Conservation (phyloP, 2,888 invertebrate genomes). For the Meteorus cinctellus region DNA sequence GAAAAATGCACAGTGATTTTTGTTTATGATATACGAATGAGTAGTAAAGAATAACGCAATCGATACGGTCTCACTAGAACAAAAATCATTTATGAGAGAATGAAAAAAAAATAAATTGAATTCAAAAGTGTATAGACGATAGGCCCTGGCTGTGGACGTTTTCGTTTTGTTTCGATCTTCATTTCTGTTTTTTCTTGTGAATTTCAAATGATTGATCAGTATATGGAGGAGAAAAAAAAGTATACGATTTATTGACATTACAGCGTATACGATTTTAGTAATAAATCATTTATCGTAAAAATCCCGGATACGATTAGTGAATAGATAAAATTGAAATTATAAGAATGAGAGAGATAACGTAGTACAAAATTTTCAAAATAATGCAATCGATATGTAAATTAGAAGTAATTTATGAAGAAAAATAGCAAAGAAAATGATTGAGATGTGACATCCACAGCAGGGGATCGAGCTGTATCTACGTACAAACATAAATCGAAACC, state of each 20-base stretch:
- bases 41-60: slow-evolving; percentile 9
- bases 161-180: slow-evolving; percentile 16
- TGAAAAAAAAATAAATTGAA: slow-evolving; percentile 11
- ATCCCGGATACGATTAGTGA: slow-evolving; percentile 14
- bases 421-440: slow-evolving; percentile 30
- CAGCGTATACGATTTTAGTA: slow-evolving; percentile 41
- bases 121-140: background rate
- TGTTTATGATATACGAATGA: slow-evolving; percentile 32
- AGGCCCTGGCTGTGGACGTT: slow-evolving; percentile 51
- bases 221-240: slow-evolving; percentile 20
- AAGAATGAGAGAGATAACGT: slow-evolving; percentile 18
- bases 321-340: slow-evolving; percentile 22
- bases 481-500: slow-evolving; percentile 13
- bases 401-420: slow-evolving; percentile 34
- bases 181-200: slow-evolving; percentile 9
- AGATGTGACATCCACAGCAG: slow-evolving; percentile 37
- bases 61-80: slow-evolving; percentile 23
- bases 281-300: slow-evolving; percentile 19
- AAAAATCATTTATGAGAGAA: slow-evolving; percentile 27
- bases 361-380: slow-evolving; percentile 20
- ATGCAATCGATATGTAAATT: slow-evolving; percentile 34
- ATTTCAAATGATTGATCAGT: slow-evolving; percentile 22
- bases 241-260: slow-evolving; percentile 26
- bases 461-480: slow-evolving; percentile 24
- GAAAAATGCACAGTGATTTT: slow-evolving; percentile 49